Percentiles rank a stretch among this genome's conserved stretches.
These are phyloP conservation scores for Perca fluviatilis DNA, from an alignment of 2,113 vertebrate genomes.

Conservation along the genomic window DNA sequence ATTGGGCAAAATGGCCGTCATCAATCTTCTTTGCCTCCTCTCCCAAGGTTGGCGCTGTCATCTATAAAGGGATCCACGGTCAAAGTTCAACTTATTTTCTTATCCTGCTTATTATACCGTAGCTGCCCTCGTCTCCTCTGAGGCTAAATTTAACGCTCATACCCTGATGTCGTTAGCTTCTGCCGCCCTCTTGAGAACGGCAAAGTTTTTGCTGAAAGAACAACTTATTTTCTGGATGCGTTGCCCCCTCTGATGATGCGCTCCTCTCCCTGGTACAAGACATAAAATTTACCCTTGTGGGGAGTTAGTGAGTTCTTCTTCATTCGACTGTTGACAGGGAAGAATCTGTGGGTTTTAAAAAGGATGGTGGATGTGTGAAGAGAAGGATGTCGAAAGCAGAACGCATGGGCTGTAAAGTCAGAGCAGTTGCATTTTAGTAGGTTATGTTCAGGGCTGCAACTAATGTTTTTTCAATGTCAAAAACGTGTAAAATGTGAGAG, in stretches of 20 bases:
- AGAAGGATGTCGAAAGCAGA: neutral
- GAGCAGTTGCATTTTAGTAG: neutral
- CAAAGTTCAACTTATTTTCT: conserved; percentile 65
- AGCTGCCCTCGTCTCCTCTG: conserved; percentile 45
- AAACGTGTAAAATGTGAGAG: neutral
- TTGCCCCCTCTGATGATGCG: neutral
- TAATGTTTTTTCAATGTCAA: neutral
- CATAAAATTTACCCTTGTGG: neutral
- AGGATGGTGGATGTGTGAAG: conserved; percentile 5
- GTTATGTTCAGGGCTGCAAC: neutral
- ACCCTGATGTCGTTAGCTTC: conserved; percentile 37
- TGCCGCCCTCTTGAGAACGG: conserved; percentile 28
- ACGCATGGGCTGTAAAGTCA: too few relatives aligned
- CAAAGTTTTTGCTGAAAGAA: conserved; percentile 37
- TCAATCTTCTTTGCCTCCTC: conserved; percentile 62
- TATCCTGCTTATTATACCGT: conserved; percentile 65
- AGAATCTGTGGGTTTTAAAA: conserved; percentile 11
- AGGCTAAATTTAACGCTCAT: conserved; percentile 67
- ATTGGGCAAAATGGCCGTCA: conserved; percentile 68
- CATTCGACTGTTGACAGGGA: conserved; percentile 38
- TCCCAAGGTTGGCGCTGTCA: conserved; percentile 66
- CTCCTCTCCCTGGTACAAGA: conserved; percentile 1
- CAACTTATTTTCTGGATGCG: conserved; percentile 32
- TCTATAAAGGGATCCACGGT: conserved; percentile 67
- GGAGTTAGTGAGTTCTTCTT: conserved; percentile 29